Conservation (phyloP, 2,113 vertebrate species). For the Otus sunia region DNA sequence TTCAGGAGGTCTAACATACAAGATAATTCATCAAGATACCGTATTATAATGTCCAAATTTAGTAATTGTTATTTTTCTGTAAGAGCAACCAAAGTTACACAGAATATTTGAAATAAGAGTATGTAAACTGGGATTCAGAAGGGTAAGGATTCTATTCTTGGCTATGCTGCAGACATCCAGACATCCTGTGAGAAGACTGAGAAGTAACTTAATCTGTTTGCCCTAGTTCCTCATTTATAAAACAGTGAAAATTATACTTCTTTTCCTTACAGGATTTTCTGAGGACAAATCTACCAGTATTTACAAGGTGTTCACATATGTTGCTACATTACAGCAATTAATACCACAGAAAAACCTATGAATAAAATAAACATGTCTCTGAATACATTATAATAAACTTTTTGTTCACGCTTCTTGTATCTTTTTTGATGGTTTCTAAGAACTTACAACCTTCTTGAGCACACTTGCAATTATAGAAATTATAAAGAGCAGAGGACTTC, state of each 20-base stretch:
- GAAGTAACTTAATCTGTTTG: not conserved
- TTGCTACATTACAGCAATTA: not conserved
- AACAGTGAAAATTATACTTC: not conserved
- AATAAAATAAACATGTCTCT: not conserved
- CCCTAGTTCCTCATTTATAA: not conserved
- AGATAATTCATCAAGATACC: not conserved
- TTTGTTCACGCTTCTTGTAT: not conserved
- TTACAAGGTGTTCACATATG: not conserved
- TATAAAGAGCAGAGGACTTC: not conserved
- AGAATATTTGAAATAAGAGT: not conserved
- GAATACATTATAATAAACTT: not conserved
- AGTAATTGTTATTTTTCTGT: not conserved
- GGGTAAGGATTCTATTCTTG: not conserved
- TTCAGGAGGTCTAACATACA: not conserved
- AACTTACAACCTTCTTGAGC: not conserved
- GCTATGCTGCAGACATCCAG: not conserved
- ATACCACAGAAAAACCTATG: not conserved
- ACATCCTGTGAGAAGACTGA: not conserved
- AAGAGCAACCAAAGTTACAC: not conserved
- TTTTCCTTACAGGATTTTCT: not conserved
- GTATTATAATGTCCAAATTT: not conserved
- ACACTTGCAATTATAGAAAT: not conserved
- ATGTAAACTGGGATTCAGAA: not conserved
- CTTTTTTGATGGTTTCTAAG: not conserved
- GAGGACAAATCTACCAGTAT: not conserved